phyloP scores from a whole-genome alignment of 2,113 vertebrate species.

The Phasianus colchicus region DNA sequence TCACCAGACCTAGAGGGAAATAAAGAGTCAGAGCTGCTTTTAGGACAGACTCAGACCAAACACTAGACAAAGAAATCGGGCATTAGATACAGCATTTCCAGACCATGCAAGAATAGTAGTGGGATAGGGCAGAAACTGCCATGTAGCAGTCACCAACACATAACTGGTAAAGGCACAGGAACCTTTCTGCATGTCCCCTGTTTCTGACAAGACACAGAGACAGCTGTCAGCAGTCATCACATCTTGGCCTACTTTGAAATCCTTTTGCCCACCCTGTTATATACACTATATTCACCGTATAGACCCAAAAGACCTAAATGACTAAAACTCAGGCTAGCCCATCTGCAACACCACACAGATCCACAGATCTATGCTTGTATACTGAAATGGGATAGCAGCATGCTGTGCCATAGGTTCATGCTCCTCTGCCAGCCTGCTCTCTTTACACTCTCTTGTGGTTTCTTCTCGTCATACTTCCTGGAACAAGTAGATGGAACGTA shows the following conservation, averaged over 20 bases:
- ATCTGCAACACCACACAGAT: background rate
- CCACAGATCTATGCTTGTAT: background rate
- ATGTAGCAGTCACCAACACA: background rate
- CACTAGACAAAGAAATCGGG: background rate
- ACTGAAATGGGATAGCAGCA: background rate
- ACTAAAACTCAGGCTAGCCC: background rate
- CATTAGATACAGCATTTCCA: background rate
- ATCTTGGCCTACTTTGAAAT: background rate
- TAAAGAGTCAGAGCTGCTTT: background rate
- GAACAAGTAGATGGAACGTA: background rate
- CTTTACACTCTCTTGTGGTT: background rate
- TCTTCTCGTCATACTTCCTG: background rate
- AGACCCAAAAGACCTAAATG: background rate
- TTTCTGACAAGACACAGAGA: background rate
- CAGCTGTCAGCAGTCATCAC: background rate
- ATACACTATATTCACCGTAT: background rate
- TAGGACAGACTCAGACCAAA: background rate
- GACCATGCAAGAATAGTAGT: background rate
- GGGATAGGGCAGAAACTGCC: background rate
- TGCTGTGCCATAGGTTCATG: background rate
- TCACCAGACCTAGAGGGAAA: constrained; percentile 86
- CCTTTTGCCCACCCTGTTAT: background rate
- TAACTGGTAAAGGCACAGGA: background rate
- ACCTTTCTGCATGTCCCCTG: background rate
- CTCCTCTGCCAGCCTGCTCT: background rate